Base-by-base conservation (phyloP, 2,888 invertebrate genomes). In the Tetranychus piercei region DNA sequence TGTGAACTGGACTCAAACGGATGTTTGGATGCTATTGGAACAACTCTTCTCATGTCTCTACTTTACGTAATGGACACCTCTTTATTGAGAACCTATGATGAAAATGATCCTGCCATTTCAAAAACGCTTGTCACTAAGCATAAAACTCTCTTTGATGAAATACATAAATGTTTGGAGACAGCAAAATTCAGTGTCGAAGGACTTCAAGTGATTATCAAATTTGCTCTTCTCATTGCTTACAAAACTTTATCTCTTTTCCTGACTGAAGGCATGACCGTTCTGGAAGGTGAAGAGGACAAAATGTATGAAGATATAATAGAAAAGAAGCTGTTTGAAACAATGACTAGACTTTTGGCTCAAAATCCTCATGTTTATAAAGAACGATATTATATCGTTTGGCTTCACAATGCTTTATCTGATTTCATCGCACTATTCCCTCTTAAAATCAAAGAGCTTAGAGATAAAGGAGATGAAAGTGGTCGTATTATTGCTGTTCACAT, bases 371-470 rank as follows among this genome's bases (percentile, higher is more conserved):
- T 93, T 75, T 87, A 87, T 79, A 86, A 86, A 76, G 88, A 88
- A 81, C 90, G 92, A 82, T 93, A 92, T 81, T 90, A 92, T 80
- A 86, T 90, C 79, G 87, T 90, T 34, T 87, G 91, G 71, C 84
- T 94, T 71, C 95, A 96, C 83, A 86, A 87, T 20, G 84, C 95
- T 9, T 85, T 95, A 74, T 91, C 92, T 0, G 94, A 95, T 83
- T 94, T 96, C 80, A 91, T 96, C 72, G 89, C 91, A 77, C 87
- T 90, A 74, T 91, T 94, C 91, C 94, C 94, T 74, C 86, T 92
- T 72, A 94, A 94, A 87, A 87, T 91, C 0, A 90, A 90, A 79
- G 91, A 91, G 81, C 83, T 92, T 76, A 85, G 90, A 73, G 88
- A 88, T 79, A 86, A 90, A 79, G 94, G 93, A 0, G 94, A 95